Conservation (phyloP, 2,113 vertebrate species). For the Amphiprion percula region DNA sequence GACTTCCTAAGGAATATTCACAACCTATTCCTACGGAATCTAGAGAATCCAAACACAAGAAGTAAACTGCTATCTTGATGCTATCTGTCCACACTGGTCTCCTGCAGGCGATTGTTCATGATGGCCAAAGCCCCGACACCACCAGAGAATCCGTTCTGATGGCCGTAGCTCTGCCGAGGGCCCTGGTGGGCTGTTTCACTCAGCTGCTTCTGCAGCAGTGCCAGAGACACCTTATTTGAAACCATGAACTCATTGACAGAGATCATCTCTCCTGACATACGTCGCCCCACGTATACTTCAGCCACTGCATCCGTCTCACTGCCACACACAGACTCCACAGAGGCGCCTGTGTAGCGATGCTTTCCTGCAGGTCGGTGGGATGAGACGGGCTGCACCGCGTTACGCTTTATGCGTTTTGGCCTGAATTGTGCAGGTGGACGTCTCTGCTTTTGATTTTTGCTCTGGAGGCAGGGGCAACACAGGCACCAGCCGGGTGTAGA, state of each 20-base stretch:
- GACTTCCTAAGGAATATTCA: background rate
- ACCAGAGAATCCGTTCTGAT: slow-evolving; percentile 83
- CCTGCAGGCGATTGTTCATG: slow-evolving; percentile 86
- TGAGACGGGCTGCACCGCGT: slow-evolving; percentile 79
- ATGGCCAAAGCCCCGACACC: slow-evolving; percentile 85
- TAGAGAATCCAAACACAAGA: slow-evolving; percentile 17
- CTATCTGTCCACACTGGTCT: slow-evolving; percentile 85
- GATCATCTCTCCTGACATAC: slow-evolving; percentile 87
- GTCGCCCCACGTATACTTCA: slow-evolving; percentile 76
- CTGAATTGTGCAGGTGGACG: slow-evolving; percentile 54
- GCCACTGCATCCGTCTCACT: slow-evolving; percentile 81
- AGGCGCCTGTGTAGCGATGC: slow-evolving; percentile 76
- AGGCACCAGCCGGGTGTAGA: slow-evolving; percentile 51
- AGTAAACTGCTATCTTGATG: background rate
- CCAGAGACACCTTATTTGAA: slow-evolving; percentile 85
- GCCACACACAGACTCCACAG: slow-evolving; percentile 84
- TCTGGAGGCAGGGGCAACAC: slow-evolving; percentile 75
- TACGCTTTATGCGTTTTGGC: slow-evolving; percentile 72
- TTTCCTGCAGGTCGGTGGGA: slow-evolving; percentile 55
- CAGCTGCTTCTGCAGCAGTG: slow-evolving; percentile 86
- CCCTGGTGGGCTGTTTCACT: slow-evolving; percentile 85
- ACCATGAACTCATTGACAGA: slow-evolving; percentile 86
- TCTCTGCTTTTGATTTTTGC: slow-evolving; percentile 49
- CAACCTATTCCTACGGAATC: background rate
- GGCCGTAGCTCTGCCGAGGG: slow-evolving; percentile 78